These are phyloP conservation scores for Trialeurodes vaporariorum DNA, from an alignment of 1,140 invertebrate species.

Conservation along the genomic window DNA sequence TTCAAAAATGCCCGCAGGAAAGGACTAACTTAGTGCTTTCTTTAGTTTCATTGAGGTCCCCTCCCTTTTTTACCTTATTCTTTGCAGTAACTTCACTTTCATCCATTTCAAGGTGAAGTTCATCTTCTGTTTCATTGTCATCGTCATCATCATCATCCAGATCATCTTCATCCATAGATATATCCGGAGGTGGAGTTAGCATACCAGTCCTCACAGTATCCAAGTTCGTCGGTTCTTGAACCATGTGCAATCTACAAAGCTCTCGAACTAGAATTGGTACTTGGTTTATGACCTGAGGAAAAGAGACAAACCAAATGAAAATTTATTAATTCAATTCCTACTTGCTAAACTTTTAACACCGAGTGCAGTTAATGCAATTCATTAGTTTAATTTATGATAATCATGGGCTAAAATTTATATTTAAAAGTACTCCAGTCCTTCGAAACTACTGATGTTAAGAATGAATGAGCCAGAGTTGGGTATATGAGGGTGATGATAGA, in stretches of 20 bases:
- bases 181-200: constrained; percentile 12
- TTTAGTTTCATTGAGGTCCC: too few relatives aligned
- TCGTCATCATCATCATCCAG: constrained; percentile 70
- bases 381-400: too few relatives aligned
- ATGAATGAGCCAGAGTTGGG: too few relatives aligned
- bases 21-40: too few relatives aligned
- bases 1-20: too few relatives aligned
- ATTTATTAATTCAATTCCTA: too few relatives aligned
- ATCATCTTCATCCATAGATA: constrained; percentile 40
- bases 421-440: too few relatives aligned
- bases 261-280: constrained; percentile 81
- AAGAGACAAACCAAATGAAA: neutral
- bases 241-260: constrained; percentile 74
- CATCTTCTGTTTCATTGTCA: constrained; percentile 46
- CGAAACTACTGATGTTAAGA: too few relatives aligned
- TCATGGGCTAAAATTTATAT: too few relatives aligned
- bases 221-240: constrained; percentile 73
- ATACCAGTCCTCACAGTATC: constrained; percentile 44
- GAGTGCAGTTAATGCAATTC: too few relatives aligned
- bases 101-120: constrained; percentile 40
- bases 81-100: constrained; percentile 35
- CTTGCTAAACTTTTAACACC: too few relatives aligned
- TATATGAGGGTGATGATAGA: too few relatives aligned
- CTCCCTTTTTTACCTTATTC: neutral
- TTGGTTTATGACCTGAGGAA: constrained; percentile 49